Percentiles rank a stretch among this genome's conserved stretches.
These are phyloP conservation scores for Rhincodon typus DNA, from an alignment of 2,797 vertebrate species.

Conservation along the genomic window DNA sequence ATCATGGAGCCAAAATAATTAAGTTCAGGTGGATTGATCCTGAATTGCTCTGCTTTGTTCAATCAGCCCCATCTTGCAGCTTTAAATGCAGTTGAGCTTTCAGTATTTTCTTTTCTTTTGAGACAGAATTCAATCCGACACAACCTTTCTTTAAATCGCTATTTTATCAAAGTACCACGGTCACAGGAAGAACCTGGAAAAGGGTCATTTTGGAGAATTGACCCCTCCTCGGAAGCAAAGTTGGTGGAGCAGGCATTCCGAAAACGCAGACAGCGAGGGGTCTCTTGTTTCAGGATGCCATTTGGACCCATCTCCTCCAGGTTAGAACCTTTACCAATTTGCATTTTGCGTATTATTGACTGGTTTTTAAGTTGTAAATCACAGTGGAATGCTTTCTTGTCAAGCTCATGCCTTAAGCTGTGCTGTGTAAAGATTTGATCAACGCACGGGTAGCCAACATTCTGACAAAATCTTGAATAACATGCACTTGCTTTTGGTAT, in stretches of 20 bases:
- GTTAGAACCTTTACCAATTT: slow-evolving; percentile 50
- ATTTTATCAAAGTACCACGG: slow-evolving; percentile 97
- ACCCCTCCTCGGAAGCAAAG: slow-evolving; percentile 89
- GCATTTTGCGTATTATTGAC: background rate
- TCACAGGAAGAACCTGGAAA: slow-evolving; percentile 98
- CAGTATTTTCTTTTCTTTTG: slow-evolving; percentile 41
- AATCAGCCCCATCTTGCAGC: too few species aligned
- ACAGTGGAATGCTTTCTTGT: background rate
- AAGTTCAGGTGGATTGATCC: background rate
- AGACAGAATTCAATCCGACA: slow-evolving; percentile 93
- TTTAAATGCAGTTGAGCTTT: background rate
- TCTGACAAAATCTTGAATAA: background rate
- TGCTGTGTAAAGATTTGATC: background rate
- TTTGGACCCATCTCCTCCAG: slow-evolving; percentile 95
- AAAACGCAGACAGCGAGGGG: slow-evolving; percentile 88
- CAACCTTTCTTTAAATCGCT: slow-evolving; percentile 97
- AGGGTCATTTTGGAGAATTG: slow-evolving; percentile 96
- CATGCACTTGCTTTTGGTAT: background rate
- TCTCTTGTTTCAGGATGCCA: slow-evolving; percentile 93
- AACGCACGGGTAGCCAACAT: background rate
- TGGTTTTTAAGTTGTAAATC: background rate
- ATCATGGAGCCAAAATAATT: background rate
- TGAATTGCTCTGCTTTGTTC: background rate
- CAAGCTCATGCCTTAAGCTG: background rate
- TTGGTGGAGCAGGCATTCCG: slow-evolving; percentile 96